A percentile compares a stretch with the other conserved stretches of the same genome.
phyloP scores from a whole-genome alignment of 2,113 vertebrate genomes.

The Hemichromis elongatus region DNA sequence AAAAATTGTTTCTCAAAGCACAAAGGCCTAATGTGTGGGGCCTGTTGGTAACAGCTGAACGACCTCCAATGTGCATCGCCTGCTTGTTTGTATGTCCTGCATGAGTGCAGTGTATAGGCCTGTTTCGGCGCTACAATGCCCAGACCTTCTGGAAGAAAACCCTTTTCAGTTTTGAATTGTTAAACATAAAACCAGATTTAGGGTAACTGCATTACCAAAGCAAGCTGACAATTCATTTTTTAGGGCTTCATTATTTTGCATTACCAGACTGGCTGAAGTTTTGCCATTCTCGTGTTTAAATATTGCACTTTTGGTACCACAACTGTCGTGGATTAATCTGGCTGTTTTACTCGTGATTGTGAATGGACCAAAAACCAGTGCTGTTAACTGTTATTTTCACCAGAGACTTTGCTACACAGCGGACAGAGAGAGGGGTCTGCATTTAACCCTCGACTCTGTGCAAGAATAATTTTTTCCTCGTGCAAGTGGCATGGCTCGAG shows the following conservation, averaged over 20 bases:
- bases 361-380: not conserved
- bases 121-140: not conserved
- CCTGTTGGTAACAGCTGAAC: conserved; percentile 35
- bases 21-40: conserved; percentile 62
- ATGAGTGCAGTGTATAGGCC: not conserved
- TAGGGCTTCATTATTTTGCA: not conserved
- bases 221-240: not conserved
- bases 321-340: not conserved
- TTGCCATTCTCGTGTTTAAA: not conserved
- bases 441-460: not conserved
- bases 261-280: not conserved
- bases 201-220: not conserved
- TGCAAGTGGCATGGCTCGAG: not conserved
- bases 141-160: not conserved
- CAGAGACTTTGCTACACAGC: not conserved
- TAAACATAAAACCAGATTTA: not conserved
- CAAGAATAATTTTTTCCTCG: not conserved
- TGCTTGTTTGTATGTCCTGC: conserved; percentile 24
- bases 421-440: not conserved
- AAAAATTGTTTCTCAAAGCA: conserved; percentile 59
- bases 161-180: not conserved
- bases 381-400: not conserved
- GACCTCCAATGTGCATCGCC: conserved; percentile 14
- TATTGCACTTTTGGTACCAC: not conserved
- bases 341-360: not conserved